These are phyloP conservation scores for Scelioninae gen. 1 DNA, from an alignment of 2,888 invertebrate species.

Conservation along the genomic window DNA sequence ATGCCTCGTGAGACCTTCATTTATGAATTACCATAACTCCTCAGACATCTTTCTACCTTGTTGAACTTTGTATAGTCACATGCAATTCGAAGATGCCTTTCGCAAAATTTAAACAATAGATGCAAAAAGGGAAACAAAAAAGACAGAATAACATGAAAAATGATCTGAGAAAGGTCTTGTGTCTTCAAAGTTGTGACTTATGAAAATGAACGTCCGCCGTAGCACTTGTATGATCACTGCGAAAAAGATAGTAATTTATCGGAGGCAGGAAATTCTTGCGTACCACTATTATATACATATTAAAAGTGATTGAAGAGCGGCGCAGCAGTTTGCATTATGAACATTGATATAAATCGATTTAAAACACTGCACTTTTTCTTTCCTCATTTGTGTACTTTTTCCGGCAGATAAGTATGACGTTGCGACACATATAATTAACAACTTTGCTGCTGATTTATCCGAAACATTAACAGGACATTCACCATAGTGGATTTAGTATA, in stretches of 20 bases:
- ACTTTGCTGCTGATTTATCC: constrained; percentile 35
- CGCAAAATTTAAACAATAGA: constrained; percentile 24
- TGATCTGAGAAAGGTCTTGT: constrained; percentile 14
- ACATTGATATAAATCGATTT: constrained; percentile 35
- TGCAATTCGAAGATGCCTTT: constrained; percentile 22
- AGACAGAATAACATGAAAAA: background rate
- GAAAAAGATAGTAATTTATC: constrained; percentile 46
- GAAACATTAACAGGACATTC: constrained; percentile 21
- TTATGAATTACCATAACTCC: constrained; percentile 43
- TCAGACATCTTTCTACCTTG: constrained; percentile 38
- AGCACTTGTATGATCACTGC: constrained; percentile 21
- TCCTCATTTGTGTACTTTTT: constrained; percentile 25
- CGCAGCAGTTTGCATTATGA: constrained; percentile 16
- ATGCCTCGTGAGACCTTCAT: constrained; percentile 7
- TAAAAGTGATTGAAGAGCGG: constrained; percentile 42
- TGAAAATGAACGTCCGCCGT: constrained; percentile 20
- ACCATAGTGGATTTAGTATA: too few species aligned
- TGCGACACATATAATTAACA: constrained; percentile 37
- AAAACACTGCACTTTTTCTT: constrained; percentile 20
- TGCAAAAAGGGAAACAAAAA: background rate
- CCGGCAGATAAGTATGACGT: constrained; percentile 16
- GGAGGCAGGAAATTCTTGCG: constrained; percentile 42
- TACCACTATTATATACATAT: constrained; percentile 19
- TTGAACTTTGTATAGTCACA: constrained; percentile 27
- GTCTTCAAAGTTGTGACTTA: constrained; percentile 33